phyloP scores from a whole-genome alignment of 2,888 invertebrate species.

The Nomada goodeniana region DNA sequence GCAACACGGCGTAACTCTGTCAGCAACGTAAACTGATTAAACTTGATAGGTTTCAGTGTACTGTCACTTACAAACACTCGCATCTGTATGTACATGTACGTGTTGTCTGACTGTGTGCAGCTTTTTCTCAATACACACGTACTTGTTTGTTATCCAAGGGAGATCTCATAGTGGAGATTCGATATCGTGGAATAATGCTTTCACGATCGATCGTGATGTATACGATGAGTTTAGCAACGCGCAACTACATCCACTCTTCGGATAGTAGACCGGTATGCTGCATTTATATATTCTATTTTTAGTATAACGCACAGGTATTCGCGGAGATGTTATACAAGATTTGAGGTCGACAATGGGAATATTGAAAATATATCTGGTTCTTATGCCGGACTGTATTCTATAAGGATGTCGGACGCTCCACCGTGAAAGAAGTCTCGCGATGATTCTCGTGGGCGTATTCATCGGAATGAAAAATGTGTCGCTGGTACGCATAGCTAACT shows the following conservation, averaged over 20 bases:
- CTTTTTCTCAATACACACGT: not conserved
- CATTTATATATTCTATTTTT: not conserved
- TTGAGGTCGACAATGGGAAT: not conserved
- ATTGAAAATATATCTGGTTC: too few species aligned
- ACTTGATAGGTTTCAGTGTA: not conserved
- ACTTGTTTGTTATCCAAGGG: constrained; percentile 1
- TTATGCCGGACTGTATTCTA: not conserved
- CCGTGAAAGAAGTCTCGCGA: not conserved
- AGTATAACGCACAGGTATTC: too few species aligned
- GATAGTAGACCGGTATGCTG: not conserved
- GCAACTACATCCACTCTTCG: not conserved
- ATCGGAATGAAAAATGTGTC: constrained; percentile 25
- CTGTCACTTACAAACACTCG: not conserved
- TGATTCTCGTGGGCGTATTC: not conserved
- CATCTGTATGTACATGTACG: not conserved
- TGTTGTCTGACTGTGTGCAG: not conserved
- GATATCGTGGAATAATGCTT: constrained; percentile 12
- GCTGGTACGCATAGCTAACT: not conserved
- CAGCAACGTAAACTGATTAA: not conserved
- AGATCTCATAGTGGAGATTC: constrained; percentile 4
- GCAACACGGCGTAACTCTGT: too few species aligned
- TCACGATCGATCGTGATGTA: not conserved
- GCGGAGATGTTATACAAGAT: not conserved
- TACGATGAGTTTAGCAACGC: not conserved
- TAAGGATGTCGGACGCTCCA: not conserved